Evolutionary conservation across 2,797 vertebrate species (phyloP).

Genomic region (Sebastolobus alascanus): DNA sequence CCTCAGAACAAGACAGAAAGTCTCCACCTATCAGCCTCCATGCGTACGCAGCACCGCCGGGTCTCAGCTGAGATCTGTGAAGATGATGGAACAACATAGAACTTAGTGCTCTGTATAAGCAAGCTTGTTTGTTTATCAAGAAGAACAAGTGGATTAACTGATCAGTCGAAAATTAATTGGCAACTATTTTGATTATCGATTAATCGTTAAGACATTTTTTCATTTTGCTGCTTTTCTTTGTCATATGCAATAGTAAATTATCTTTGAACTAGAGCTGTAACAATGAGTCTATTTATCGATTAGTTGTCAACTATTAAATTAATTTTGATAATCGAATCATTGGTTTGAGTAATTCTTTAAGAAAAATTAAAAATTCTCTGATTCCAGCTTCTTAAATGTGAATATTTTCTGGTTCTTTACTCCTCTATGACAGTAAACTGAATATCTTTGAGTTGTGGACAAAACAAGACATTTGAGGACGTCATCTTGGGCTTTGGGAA

Average conservation of each 20-base stretch:
- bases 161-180: background rate
- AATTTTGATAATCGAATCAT: no score
- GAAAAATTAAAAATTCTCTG: no score
- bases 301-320: no score
- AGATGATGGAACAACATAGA: slow-evolving; percentile 47
- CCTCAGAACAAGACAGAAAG: slow-evolving; percentile 59
- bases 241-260: background rate
- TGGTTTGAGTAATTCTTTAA: no score
- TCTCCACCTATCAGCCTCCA: slow-evolving; percentile 65
- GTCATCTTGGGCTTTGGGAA: no score
- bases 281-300: no score
- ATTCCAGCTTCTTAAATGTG: no score
- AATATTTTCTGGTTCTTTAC: no score
- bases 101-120: slow-evolving; percentile 1
- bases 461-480: no score
- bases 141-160: background rate
- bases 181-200: background rate
- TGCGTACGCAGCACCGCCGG: slow-evolving; percentile 30
- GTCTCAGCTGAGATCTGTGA: slow-evolving; percentile 67
- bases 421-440: no score
- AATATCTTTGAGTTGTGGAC: no score
- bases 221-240: background rate
- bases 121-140: background rate
- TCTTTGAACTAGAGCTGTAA: background rate
- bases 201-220: background rate